Percentiles rank a stretch among this genome's conserved stretches.
These are phyloP conservation scores for Polypterus bichir DNA, from an alignment of 2,113 vertebrate genomes.

Conservation along the genomic window DNA sequence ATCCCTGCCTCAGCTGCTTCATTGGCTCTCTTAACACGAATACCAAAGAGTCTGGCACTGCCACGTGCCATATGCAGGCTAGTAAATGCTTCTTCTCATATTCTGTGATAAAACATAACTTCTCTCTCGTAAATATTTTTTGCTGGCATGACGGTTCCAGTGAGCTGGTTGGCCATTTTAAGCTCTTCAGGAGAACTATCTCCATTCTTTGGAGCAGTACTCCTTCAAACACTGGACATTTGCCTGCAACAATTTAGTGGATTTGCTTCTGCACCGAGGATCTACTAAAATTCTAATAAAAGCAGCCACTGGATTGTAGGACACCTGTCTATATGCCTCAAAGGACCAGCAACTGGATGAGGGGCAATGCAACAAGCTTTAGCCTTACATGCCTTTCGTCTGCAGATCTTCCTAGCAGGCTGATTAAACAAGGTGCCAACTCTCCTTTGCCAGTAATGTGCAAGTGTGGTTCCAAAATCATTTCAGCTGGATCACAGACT, in stretches of 20 bases:
- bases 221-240: slow-evolving; percentile 94
- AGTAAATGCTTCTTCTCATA: slow-evolving; percentile 96
- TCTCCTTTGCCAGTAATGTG: too few species aligned
- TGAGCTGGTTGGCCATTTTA: slow-evolving; percentile 87
- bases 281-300: slow-evolving; percentile 90
- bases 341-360: too few species aligned
- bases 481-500: too few species aligned
- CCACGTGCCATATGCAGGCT: slow-evolving; percentile 88
- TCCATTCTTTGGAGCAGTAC: slow-evolving; percentile 92
- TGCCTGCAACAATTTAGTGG: slow-evolving; percentile 82
- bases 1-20: slow-evolving; percentile 89
- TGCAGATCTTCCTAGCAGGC: too few species aligned
- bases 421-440: too few species aligned
- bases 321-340: too few species aligned
- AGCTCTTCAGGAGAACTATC: slow-evolving; percentile 87
- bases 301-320: slow-evolving; percentile 68
- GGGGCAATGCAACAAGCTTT: too few species aligned
- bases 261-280: slow-evolving; percentile 76
- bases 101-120: slow-evolving; percentile 75
- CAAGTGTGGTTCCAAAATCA: too few species aligned
- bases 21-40: slow-evolving; percentile 88
- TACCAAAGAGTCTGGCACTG: slow-evolving; percentile 86
- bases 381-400: too few species aligned
- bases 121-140: slow-evolving; percentile 74
- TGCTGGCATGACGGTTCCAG: slow-evolving; percentile 81